phyloP scores from a whole-genome alignment of 2,113 vertebrate species.

The Tragelaphus scriptus region DNA sequence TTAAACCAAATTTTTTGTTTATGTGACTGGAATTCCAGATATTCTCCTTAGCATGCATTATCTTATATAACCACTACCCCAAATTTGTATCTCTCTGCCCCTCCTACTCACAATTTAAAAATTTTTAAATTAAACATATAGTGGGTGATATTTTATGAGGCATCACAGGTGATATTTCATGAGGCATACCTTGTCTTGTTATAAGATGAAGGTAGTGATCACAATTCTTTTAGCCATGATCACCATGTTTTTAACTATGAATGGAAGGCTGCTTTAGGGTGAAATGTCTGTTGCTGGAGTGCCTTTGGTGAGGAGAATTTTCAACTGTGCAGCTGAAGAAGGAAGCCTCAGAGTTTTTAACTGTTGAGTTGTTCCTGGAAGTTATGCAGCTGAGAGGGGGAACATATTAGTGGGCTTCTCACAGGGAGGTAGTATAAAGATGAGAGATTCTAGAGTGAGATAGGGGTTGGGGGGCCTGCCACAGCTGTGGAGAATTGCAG shows the following conservation, averaged over 20 bases:
- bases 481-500: slow-evolving; percentile 7
- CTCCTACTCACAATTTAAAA: background rate
- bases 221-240: background rate
- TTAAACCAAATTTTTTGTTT: background rate
- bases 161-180: background rate
- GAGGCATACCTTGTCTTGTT: background rate
- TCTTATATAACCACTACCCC: background rate
- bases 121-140: background rate
- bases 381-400: background rate
- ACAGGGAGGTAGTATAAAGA: background rate
- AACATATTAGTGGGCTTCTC: background rate
- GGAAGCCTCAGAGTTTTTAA: background rate
- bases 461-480: background rate
- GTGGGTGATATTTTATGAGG: background rate
- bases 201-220: background rate
- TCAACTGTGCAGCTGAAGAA: background rate
- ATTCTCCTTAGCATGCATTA: background rate
- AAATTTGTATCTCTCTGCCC: background rate
- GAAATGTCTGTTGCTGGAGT: background rate
- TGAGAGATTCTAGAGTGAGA: background rate
- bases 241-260: background rate
- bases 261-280: background rate
- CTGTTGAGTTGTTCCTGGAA: background rate
- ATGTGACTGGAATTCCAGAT: background rate
- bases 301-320: background rate